phyloP scores from a whole-genome alignment of 64 coral and sea anemone genomes.

The Porites australiensis region DNA sequence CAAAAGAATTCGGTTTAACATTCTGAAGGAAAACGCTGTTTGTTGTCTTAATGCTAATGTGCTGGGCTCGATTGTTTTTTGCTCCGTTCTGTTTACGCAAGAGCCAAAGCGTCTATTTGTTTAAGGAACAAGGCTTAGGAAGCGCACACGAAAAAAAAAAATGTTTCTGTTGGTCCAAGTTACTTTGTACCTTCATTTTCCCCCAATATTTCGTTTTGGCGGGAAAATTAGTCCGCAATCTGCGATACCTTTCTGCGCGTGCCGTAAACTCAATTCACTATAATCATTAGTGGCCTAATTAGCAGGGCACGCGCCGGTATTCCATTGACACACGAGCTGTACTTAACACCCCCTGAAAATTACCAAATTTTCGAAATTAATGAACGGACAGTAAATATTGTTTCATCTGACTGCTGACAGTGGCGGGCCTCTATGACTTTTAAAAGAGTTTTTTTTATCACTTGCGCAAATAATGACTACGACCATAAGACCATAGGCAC shows the following conservation, averaged over 20 bases:
- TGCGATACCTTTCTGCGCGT: constrained; percentile 44
- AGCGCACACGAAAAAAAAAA: neutral
- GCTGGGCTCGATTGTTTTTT: neutral
- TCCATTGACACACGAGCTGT: constrained; percentile 74
- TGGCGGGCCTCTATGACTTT: neutral
- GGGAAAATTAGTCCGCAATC: neutral
- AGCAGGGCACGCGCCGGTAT: constrained; percentile 67
- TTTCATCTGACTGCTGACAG: constrained; percentile 7
- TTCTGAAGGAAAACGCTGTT: constrained; percentile 32
- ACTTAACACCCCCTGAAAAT: constrained; percentile 60
- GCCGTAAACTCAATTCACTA: constrained; percentile 40
- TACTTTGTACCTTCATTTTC: neutral
- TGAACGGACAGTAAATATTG: constrained; percentile 31
- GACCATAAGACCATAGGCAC: neutral
- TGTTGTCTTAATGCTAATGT: constrained; percentile 23
- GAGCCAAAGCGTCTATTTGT: neutral
- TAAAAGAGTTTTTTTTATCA: constrained; percentile 20
- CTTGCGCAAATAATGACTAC: neutral
- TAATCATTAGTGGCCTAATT: constrained; percentile 80
- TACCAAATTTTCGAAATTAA: constrained; percentile 49
- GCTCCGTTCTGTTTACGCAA: neutral
- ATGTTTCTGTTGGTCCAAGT: neutral
- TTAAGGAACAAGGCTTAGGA: neutral
- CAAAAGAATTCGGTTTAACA: constrained; percentile 25
- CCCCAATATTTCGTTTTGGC: neutral